Base-by-base conservation (phyloP, 2,113 vertebrate genomes). In the Noturus placidus region DNA sequence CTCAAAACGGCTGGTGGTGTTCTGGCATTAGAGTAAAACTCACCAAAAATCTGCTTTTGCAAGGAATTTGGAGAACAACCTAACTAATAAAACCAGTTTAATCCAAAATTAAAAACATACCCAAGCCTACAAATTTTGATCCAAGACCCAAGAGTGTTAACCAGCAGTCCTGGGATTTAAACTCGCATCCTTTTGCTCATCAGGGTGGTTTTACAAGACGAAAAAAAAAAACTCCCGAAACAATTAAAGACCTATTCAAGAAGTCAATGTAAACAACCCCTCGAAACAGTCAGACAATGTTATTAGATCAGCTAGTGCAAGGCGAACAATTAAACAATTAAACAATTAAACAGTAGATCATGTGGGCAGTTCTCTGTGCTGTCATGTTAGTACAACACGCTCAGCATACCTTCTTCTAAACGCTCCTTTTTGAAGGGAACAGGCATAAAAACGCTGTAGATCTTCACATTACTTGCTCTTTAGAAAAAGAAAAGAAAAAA, bases 381-480 rank as follows among this genome's bases (percentile, higher is more conserved):
- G 38, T 25, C 2, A 27, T 27, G 5, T n/a, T 52, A 52, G 10
- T n/a, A 52, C 4, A 54, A 30, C 50, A 54, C 8, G 6, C 70
- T 76, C 5, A 22, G 70, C 19, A 38, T 42, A 22, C 38, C 70
- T 74, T 42, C 22, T 11, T 10, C 22, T 25, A 25, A 76, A 76
- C 4, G 38, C 7, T 27, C 33, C 69, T 20, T 8, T 27, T 69
- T 6, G n/a, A n/a, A 30, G n/a, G 11, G 15, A 33, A 92, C 88
- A 19, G 94, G 11, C 13, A 54, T 54, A 54, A 11, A 13, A 54
- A 54, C 3, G 85, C 91, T 91, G 92, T 93, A 94, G 91, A 91
- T 88, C 92, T 89, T 88, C 88, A 89, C 86, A 85, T 88, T 87
- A 89, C 87, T 86, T 88, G 38, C 87, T 80, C 9, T 89, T 79